phyloP scores from a whole-genome alignment of 2,797 vertebrate genomes.

The Crocidura indochinensis region DNA sequence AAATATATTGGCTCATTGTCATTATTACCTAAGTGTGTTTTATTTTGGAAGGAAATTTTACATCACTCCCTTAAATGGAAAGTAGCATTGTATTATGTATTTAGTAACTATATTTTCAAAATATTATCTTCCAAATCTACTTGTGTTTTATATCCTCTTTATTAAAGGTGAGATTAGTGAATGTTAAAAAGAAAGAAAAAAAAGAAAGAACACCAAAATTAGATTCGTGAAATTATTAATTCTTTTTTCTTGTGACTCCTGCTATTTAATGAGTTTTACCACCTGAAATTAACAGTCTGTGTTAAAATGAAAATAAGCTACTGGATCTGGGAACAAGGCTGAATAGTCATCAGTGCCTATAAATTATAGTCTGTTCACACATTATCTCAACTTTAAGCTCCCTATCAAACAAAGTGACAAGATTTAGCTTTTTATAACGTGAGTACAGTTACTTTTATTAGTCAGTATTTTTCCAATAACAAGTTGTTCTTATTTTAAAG shows the following conservation, averaged over 20 bases:
- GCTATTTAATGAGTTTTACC: slow-evolving; percentile 24
- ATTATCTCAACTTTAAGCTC: not conserved
- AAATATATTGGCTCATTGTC: no score
- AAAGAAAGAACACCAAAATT: slow-evolving; percentile 17
- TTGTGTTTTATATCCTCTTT: slow-evolving; percentile 11
- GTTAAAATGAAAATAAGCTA: slow-evolving; percentile 46
- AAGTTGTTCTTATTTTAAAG: slow-evolving; percentile 87
- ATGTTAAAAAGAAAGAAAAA: not conserved
- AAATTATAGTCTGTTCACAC: not conserved
- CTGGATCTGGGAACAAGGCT: not conserved
- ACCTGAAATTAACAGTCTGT: not conserved
- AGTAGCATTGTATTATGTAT: no score
- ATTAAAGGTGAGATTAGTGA: not conserved
- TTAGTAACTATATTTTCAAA: no score
- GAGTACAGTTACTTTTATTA: slow-evolving; percentile 33
- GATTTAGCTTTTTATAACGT: not conserved
- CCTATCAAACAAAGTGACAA: slow-evolving; percentile 26
- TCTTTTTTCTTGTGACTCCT: slow-evolving; percentile 26
- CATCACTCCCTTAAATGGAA: no score
- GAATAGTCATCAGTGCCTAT: not conserved
- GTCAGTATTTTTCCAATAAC: slow-evolving; percentile 70
- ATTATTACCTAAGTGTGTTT: no score
- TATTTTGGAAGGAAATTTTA: no score
- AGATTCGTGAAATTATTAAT: not conserved
- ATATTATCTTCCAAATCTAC: slow-evolving; percentile 11